Evolutionary conservation across 2,113 vertebrate species (phyloP).

Genomic region (Sterrhoptilus dennistouni): DNA sequence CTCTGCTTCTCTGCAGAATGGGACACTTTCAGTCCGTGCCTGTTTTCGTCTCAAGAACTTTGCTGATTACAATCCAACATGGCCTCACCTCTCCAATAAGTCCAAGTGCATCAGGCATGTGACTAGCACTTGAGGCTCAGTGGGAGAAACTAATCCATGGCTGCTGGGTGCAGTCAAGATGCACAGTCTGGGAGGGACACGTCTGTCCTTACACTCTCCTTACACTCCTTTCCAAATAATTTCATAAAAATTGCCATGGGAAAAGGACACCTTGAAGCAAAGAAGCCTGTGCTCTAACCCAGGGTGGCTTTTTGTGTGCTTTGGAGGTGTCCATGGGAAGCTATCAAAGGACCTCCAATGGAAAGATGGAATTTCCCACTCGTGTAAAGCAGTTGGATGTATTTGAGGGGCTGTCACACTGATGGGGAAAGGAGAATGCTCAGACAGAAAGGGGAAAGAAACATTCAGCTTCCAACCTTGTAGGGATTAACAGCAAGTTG

Average conservation of each 20-base stretch:
- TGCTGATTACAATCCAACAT: rapidly evolving
- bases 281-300: background rate
- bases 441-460: background rate
- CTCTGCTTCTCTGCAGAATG: background rate
- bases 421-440: background rate
- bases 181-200: no score
- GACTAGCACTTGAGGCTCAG: background rate
- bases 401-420: no score
- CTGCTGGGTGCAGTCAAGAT: background rate
- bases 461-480: background rate
- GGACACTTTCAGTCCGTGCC: background rate
- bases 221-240: background rate
- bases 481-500: background rate
- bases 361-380: background rate
- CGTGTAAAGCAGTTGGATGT: background rate
- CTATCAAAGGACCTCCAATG: background rate
- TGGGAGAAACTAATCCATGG: background rate
- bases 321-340: background rate
- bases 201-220: background rate
- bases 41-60: background rate
- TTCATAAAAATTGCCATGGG: rapidly evolving
- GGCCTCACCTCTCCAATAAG: background rate
- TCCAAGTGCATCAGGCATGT: background rate
- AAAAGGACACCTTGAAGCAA: background rate
- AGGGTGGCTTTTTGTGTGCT: background rate